Base-by-base conservation (phyloP, 2,888 invertebrate species). In the Acanthococcus lagerstroemiae region DNA sequence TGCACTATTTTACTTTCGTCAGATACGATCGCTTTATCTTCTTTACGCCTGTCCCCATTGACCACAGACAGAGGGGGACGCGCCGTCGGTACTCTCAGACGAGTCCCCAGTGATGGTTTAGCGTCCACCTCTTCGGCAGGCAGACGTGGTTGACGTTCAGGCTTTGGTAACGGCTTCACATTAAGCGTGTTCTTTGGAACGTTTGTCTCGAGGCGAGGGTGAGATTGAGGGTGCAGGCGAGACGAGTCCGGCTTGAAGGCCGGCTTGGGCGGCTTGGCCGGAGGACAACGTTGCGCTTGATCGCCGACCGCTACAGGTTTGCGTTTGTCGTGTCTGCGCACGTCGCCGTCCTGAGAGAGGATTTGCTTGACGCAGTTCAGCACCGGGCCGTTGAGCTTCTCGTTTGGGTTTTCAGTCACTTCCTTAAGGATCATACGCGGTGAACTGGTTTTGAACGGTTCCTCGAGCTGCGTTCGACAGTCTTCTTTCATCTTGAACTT, bases 311-410 rank as follows among this genome's bases (percentile, higher is more conserved):
- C 6, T 15, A 45, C 46, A n/a, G 4, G 15, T 4, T 15, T 45
- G 19, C 9, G 19, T 30, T 57, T 44, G 45, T 2, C 21, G 24
- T 26, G 44, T 45, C 48, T 45, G 15, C 46, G 46, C n/a, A 4
- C 81, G 68, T 81, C 81, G 72, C 81, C 81, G 74, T 90, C 89
- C 72, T 88, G 86, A 27, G 90, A 76, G 45, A 90, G 77, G 71
- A 90, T 90, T 77, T 87, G 90, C 78, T 90, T 90, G 70, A 90
- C 89, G 73, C 90, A 90, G 76, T 90, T 90, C 57, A 90, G 76
- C 6, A 90, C 90, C 1, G 90, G 90, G 77, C 90, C 90, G 71
- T 89, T 88, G 74, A 85, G 83, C 57, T 69, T 70, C 50, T 70
- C 52, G 46, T 50, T 45, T 7, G 66, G 67, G 12, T 46, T 65